phyloP scores from a whole-genome alignment of 37 sponge, comb jelly and placozoan species.

The Ephydatia muelleri region DNA sequence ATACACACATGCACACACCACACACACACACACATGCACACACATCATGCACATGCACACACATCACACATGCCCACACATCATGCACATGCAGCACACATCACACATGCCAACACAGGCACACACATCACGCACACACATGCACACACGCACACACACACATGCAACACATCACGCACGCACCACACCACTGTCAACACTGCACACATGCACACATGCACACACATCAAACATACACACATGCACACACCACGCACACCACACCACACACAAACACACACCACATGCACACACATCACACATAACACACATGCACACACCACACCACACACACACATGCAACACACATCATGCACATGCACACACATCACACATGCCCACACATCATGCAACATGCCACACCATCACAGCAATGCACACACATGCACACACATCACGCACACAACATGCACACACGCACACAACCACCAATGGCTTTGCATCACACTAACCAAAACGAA shows the following conservation, averaged over 20 bases:
- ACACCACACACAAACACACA: background rate
- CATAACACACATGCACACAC: background rate
- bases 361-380: background rate
- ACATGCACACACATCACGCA: background rate
- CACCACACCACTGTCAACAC: background rate
- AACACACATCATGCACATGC: background rate
- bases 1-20: background rate
- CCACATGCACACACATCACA: background rate
- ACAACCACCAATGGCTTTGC: background rate
- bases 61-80: background rate
- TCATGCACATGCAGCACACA: no score
- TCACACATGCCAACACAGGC: background rate
- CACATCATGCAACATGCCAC: no score
- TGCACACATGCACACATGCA: background rate
- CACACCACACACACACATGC: background rate
- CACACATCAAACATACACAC: background rate
- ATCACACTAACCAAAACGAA: slow-evolving; percentile 7
- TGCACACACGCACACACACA: background rate
- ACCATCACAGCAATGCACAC: slow-evolving; percentile 14
- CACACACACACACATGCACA: background rate
- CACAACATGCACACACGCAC: background rate
- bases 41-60: background rate
- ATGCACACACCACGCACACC: no score
- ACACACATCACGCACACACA: background rate
- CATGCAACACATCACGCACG: background rate